Evolutionary conservation across 2,797 vertebrate genomes (phyloP).

Genomic region (Neostethus bicornis): DNA sequence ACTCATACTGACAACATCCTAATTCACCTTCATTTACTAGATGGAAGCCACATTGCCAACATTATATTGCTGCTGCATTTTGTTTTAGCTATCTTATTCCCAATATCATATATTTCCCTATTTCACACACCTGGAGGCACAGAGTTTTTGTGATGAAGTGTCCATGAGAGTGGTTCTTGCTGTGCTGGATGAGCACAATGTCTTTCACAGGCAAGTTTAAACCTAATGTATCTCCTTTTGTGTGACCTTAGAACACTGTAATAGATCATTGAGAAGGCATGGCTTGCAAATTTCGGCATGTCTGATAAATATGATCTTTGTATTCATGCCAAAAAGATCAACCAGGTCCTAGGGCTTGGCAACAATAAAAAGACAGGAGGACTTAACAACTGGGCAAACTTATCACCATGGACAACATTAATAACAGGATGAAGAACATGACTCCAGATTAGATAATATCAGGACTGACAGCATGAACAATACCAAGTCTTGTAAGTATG

Average conservation of each 20-base stretch:
- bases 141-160: slow-evolving; percentile 6
- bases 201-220: slow-evolving; percentile 23
- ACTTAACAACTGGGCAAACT: slow-evolving; percentile 35
- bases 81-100: slow-evolving; percentile 12
- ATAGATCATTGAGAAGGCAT: slow-evolving; percentile 21
- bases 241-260: slow-evolving; percentile 29
- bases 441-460: slow-evolving; percentile 23
- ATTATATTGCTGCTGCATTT: slow-evolving; percentile 15
- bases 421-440: slow-evolving; percentile 17
- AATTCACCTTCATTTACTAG: slow-evolving; percentile 21
- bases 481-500: slow-evolving; percentile 3
- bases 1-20: slow-evolving; percentile 13
- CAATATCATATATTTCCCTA: slow-evolving; percentile 6
- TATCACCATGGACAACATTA: slow-evolving; percentile 11
- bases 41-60: slow-evolving; percentile 21
- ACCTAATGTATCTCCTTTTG: slow-evolving; percentile 20
- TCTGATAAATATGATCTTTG: slow-evolving; percentile 37
- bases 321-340: slow-evolving; percentile 40
- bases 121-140: background rate
- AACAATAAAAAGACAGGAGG: slow-evolving; percentile 37
- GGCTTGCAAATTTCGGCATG: slow-evolving; percentile 15
- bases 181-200: slow-evolving; percentile 6
- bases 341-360: slow-evolving; percentile 42
- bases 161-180: slow-evolving; percentile 1
- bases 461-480: slow-evolving; percentile 8